Base-by-base conservation (phyloP, 92 coral and sea anemone genomes). In the Bergia puertoricense region DNA sequence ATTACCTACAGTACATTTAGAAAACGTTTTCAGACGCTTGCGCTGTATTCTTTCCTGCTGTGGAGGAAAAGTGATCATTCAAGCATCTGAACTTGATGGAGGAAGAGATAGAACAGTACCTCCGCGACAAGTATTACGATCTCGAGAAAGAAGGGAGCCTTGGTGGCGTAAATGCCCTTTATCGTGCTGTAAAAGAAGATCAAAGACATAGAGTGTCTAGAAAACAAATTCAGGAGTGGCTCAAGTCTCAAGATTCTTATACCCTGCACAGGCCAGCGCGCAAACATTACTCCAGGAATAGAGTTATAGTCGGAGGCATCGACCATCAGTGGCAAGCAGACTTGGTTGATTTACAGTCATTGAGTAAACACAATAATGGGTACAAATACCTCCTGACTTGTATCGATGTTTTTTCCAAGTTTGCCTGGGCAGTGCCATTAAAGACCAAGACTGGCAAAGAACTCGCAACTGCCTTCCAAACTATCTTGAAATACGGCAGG, bases 31-130 rank as follows among this genome's bases (percentile, higher is more conserved):
- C 69, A 22, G 86, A n/a, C 16, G 86, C 6, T 20, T 82, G 23
- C 86, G 74, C n/a, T 82, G 86, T 65, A 56, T 82, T 14, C 41
- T 57, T n/a, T 46, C 86, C 15, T 82, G 86, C 66, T 82, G 86
- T 82, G 86, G 86, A 2, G 86, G 86, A 51, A 82, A 82, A 57
- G 66, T 82, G 42, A 57, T 82, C 11, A 82, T 85, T 20, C 88
- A 66, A 18, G 54, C 79, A 68, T 67, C 88, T 13, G 88, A 85
- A 56, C 74, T 85, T n/a, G 88, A 85, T 85, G 88, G 88, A 30
- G 51, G 88, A 65, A 40, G 20, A 68, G 50, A 51, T 85, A 85
- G 78, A 67, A 23, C 77, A 73, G 77, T 73, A n/a, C 77, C 77
- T 69, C 16, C 66, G 16, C 66, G 66, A 57, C 66, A 57, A 57